Evolutionary conservation across 2,113 vertebrate species (phyloP).

Genomic region (Zosterops japonicus): DNA sequence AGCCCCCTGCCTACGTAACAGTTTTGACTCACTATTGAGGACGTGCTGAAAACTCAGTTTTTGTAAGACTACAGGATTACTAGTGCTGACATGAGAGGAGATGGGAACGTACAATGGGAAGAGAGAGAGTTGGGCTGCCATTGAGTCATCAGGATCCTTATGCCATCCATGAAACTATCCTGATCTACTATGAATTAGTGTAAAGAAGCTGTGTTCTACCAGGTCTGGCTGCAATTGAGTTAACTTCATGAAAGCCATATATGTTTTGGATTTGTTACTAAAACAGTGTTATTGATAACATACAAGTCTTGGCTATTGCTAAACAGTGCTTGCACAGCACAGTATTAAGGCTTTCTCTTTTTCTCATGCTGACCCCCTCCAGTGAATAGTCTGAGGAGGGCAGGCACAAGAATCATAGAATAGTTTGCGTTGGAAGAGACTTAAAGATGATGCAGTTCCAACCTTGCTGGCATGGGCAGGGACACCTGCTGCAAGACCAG

Average conservation of each 20-base stretch:
- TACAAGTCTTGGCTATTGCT: background rate
- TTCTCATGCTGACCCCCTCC: accelerated
- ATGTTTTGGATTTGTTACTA: background rate
- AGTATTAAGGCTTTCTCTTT: background rate
- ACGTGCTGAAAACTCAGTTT: background rate
- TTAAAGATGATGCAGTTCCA: background rate
- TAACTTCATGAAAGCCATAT: background rate
- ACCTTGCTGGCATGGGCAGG: background rate
- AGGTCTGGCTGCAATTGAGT: background rate
- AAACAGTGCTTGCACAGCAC: background rate
- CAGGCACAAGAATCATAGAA: background rate
- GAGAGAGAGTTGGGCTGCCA: background rate
- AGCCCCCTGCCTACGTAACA: accelerated
- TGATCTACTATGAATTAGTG: background rate
- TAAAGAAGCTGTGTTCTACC: background rate
- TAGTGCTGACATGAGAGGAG: background rate
- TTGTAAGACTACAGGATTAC: background rate
- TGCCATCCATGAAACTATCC: background rate
- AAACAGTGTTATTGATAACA: background rate
- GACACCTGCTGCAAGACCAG: background rate
- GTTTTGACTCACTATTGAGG: background rate
- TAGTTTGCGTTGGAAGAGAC: background rate
- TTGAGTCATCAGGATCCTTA: background rate
- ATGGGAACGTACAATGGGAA: background rate
- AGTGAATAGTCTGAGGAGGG: background rate